Conservation (phyloP, 2,113 vertebrate genomes). For the Aramus guarauna region DNA sequence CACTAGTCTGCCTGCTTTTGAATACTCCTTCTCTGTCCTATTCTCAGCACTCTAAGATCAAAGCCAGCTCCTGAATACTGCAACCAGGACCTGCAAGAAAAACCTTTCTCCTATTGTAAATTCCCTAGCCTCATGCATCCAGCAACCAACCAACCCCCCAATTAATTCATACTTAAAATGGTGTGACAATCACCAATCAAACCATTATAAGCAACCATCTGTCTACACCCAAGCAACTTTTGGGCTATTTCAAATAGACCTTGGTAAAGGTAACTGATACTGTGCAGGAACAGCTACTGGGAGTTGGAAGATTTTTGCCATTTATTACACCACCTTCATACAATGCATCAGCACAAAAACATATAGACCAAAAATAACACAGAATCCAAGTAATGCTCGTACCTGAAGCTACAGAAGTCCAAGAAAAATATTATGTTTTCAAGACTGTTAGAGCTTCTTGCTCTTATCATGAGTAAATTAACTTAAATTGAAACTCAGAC, state of each 20-base stretch:
- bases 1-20: background rate
- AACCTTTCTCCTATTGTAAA: background rate
- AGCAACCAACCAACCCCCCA: background rate
- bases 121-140: background rate
- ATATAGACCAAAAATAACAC: background rate
- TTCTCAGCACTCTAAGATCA: accelerated
- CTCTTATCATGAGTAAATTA: background rate
- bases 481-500: background rate
- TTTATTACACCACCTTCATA: background rate
- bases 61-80: background rate
- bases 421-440: background rate
- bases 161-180: background rate
- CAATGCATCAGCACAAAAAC: background rate
- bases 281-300: background rate
- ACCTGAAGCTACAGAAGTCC: background rate
- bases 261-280: background rate
- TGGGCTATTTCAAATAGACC: background rate
- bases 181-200: background rate
- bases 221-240: background rate
- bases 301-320: background rate
- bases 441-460: background rate
- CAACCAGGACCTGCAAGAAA: background rate
- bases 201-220: background rate
- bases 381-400: background rate
- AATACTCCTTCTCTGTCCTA: background rate